phyloP scores from a whole-genome alignment of 2,113 vertebrate genomes.

The Microtus oregoni region DNA sequence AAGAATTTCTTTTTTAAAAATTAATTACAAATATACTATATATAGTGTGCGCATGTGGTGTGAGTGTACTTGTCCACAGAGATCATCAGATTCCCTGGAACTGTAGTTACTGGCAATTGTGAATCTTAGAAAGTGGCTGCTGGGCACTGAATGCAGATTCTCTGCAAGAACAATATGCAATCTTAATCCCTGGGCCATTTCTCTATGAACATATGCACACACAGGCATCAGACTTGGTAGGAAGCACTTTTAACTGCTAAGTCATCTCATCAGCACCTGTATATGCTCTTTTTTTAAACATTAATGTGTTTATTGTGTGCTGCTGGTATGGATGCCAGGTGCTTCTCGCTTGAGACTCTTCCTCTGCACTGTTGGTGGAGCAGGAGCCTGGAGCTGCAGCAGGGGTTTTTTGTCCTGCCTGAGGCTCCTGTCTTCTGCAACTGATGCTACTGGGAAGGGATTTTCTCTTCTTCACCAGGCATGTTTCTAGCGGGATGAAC shows the following conservation, averaged over 20 bases:
- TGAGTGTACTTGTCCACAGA: no score
- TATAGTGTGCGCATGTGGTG: no score
- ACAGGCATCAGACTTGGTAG: not conserved
- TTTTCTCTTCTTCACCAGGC: constrained; percentile 95
- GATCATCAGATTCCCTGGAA: no score
- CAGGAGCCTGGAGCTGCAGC: constrained; percentile 92
- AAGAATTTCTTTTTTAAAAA: not conserved
- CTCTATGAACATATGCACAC: no score
- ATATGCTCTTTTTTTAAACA: not conserved
- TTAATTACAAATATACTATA: no score
- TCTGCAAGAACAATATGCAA: no score
- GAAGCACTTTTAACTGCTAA: not conserved
- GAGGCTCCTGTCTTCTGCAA: constrained; percentile 88
- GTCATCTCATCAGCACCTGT: not conserved
- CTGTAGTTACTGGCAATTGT: not conserved
- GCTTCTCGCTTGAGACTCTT: constrained; percentile 96
- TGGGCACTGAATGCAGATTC: not conserved
- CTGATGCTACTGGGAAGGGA: constrained; percentile 83
- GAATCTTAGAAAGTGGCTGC: not conserved
- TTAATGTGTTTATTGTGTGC: no score
- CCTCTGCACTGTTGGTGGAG: constrained; percentile 90
- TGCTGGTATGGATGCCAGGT: constrained; percentile 84
- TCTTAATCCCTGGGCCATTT: no score
- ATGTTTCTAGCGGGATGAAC: constrained; percentile 84
- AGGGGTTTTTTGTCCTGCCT: constrained; percentile 93